Evolutionary conservation across 2,888 invertebrate species (phyloP), one percentile per base, ranked within the genome.

Genomic region (Leptogaster cylindrica): DNA sequence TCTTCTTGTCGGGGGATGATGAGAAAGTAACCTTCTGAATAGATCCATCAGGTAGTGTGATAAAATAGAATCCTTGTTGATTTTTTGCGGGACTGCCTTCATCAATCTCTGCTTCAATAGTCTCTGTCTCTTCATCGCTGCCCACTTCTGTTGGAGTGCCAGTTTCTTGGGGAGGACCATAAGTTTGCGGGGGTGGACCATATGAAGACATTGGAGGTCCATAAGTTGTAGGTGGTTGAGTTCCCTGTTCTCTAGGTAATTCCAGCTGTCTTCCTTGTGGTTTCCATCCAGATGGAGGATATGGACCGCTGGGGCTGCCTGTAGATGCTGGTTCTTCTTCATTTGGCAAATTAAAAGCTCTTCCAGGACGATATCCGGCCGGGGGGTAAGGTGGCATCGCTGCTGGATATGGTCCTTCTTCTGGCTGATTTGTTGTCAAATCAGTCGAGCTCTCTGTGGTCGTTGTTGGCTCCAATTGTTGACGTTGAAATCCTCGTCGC

Each of bases 331-430:
- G 41, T 12, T 46, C 46, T 20, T 46, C 23, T 12, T 68, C 68
- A 4, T 52, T 52, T 8, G 68, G 68, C 6, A 68, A 44, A 25
- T 63, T 51, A 46, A 68, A 68, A 14, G 68, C 68, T 36, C 55
- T 64, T 46, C 64, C 68, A 10, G 68, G 68, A 20, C 68, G 64
- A 65, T 51, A 52, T 20, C 68, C 68, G 25, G 68, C 51, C 10
- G 55, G 28, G 10, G 65, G 55, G 48, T 68, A 65, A 12, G 68
- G 68, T 31, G 65, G 27, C 25, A 28, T 51, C n/a, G 51, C 52
- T n/a, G 64, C 28, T 23, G 63, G 48, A 44, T 64, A 64, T 2
- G 67, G 39, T 28, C 28, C 41, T 28, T 41, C 20, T 31, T 39
- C 41, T 14, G 51, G 50, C 31, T 44, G 52, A 28, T 61, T 64